phyloP scores from a whole-genome alignment of 2,888 invertebrate species.

The Archaeoteleia sp. region DNA sequence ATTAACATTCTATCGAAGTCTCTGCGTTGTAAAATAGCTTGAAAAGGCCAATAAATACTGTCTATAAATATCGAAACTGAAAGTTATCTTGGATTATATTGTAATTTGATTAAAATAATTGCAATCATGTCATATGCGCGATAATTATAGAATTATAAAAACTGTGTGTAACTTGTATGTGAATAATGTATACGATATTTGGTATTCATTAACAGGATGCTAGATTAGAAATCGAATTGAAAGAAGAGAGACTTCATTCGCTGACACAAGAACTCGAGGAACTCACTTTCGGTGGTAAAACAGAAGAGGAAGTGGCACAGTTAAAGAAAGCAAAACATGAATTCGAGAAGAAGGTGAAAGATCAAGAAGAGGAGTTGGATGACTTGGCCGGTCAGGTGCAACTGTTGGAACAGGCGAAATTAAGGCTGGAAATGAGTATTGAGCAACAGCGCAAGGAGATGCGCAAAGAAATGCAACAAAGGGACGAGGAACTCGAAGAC shows the following conservation, averaged over 20 bases:
- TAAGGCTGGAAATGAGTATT: conserved; percentile 93
- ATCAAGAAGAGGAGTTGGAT: conserved; percentile 96
- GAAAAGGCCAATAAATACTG: too few relatives aligned
- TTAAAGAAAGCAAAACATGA: conserved; percentile 91
- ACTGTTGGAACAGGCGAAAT: conserved; percentile 92
- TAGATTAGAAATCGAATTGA: conserved; percentile 90
- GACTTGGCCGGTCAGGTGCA: conserved; percentile 94
- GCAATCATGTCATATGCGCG: too few relatives aligned
- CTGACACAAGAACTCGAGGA: conserved; percentile 91
- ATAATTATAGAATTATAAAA: too few relatives aligned
- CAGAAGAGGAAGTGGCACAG: conserved; percentile 89
- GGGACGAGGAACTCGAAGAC: conserved; percentile 96
- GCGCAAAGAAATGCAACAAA: conserved; percentile 89
- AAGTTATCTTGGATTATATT: neutral
- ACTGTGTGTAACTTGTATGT: neutral
- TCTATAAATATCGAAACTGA: neutral
- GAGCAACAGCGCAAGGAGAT: conserved; percentile 95
- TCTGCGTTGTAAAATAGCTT: too few relatives aligned
- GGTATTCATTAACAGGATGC: conserved; percentile 79
- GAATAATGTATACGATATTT: too few relatives aligned
- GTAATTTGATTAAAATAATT: neutral
- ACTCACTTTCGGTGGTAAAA: conserved; percentile 85
- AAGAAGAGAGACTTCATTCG: conserved; percentile 88
- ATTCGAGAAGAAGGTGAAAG: conserved; percentile 87
- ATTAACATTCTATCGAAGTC: too few relatives aligned